Evolutionary conservation across 2,797 vertebrate genomes (phyloP).

Genomic region (Cercopithecus hamlyni): DNA sequence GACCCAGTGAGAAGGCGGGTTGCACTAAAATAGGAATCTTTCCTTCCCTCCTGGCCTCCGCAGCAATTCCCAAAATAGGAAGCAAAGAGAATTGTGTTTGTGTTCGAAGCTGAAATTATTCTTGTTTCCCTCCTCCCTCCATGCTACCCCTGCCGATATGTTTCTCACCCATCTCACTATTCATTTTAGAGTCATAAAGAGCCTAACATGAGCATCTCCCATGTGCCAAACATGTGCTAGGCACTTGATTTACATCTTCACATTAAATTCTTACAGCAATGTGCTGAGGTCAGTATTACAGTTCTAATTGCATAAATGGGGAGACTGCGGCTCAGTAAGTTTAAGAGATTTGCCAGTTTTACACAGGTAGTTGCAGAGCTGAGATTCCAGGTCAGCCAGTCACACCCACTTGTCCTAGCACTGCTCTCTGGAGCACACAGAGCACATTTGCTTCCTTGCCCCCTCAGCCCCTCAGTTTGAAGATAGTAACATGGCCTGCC

Average conservation of each 20-base stretch:
- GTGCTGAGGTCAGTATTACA: background rate
- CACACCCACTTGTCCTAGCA: background rate
- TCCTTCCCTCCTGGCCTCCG: conserved; percentile 74
- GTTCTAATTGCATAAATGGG: background rate
- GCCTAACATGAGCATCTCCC: background rate
- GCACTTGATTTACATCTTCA: background rate
- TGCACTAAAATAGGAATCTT: conserved; percentile 71
- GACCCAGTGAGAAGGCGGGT: conserved; percentile 68
- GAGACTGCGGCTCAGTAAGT: background rate
- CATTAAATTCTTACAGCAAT: background rate
- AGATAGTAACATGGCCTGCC: background rate
- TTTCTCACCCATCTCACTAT: conserved; percentile 54
- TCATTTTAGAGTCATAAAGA: conserved; percentile 55
- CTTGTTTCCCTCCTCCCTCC: conserved; percentile 68
- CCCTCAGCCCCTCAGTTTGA: background rate
- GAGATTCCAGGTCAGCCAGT: background rate
- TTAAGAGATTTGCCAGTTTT: background rate
- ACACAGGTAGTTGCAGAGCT: background rate
- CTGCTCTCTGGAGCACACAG: background rate
- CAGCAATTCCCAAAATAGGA: conserved; percentile 75
- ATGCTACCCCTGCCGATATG: conserved; percentile 16
- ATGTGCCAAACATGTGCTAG: conserved; percentile 44
- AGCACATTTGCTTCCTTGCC: background rate
- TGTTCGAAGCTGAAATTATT: conserved; percentile 74
- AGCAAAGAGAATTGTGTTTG: conserved; percentile 73